Conservation (phyloP, 2,888 invertebrate species). For the Drosophila nr. medialis region DNA sequence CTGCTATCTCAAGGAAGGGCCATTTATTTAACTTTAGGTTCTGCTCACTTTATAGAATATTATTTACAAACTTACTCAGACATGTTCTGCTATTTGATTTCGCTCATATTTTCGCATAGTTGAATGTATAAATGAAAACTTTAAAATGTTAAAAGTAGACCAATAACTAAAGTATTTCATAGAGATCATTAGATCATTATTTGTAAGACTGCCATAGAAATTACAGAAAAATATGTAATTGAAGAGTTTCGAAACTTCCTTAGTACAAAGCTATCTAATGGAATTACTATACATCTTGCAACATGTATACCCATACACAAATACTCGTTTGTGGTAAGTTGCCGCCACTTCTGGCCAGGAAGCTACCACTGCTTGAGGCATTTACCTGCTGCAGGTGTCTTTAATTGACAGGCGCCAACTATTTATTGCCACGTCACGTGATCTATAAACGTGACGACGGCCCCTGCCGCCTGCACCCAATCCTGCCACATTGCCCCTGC, state of each 20-base stretch:
- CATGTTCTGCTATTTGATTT: background rate
- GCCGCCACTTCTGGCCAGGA: background rate
- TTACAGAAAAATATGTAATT: background rate
- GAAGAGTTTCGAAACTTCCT: background rate
- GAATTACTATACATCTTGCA: background rate
- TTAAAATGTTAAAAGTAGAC: background rate
- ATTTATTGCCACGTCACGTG: constrained; percentile 76
- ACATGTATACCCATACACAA: background rate
- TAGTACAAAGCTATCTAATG: background rate
- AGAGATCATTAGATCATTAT: background rate
- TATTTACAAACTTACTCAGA: background rate
- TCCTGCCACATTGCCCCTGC: background rate
- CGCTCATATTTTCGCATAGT: background rate
- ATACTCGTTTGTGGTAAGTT: background rate
- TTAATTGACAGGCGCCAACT: constrained; percentile 76
- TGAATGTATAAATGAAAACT: background rate
- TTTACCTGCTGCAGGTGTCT: constrained; percentile 66
- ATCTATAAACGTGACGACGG: constrained; percentile 61
- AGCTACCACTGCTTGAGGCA: constrained; percentile 17
- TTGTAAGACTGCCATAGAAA: background rate
- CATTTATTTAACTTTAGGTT: background rate
- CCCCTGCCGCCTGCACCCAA: constrained; percentile 3
- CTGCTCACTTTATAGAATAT: background rate
- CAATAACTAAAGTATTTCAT: rapidly evolving
- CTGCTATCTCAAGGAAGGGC: constrained; percentile 15